Evolutionary conservation across 1,140 invertebrate species (phyloP).

Genomic region (Sarcophaga peregrina): DNA sequence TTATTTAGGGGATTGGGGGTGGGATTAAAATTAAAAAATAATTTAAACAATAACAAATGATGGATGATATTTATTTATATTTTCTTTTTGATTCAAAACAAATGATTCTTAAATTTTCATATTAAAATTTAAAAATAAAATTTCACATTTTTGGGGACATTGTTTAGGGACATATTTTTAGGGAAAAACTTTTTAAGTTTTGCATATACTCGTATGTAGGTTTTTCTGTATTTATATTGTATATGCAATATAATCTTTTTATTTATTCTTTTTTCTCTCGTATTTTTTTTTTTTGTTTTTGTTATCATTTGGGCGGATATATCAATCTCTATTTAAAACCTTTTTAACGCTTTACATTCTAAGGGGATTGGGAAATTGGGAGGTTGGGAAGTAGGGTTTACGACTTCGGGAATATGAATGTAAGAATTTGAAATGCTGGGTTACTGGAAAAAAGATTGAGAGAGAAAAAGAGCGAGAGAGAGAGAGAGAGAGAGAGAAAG

Average conservation of each 20-base stretch:
- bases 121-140: not conserved
- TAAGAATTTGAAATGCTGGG: no score
- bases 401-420: no score
- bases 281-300: not conserved
- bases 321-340: constrained; percentile 10
- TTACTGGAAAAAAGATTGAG: no score
- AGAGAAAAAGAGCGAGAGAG: no score
- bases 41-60: not conserved
- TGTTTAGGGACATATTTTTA: not conserved
- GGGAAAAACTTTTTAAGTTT: no score
- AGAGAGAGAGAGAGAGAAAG: no score
- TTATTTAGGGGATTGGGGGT: constrained; percentile 1
- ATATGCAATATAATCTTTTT: no score
- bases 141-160: not conserved
- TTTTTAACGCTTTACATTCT: not conserved
- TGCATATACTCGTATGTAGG: no score
- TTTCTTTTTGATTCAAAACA: not conserved
- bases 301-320: constrained; percentile 7
- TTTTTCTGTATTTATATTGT: no score
- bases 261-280: not conserved
- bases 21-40: not conserved
- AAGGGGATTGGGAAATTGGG: no score
- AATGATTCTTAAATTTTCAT: not conserved
- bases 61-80: not conserved
- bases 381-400: no score